Evolutionary conservation across 2,888 invertebrate genomes (phyloP).

Genomic region (Selenia dentaria): DNA sequence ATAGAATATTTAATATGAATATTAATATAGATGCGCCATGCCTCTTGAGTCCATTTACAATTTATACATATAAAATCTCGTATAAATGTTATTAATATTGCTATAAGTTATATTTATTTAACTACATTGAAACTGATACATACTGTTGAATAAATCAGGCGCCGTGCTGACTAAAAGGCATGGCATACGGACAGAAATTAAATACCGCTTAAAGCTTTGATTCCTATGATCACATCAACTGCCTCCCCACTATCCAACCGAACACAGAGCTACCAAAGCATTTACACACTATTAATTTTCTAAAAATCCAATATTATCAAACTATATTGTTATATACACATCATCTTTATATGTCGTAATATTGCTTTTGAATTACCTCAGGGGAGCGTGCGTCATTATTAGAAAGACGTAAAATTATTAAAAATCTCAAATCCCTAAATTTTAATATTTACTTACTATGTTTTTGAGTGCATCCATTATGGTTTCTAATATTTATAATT

Average conservation of each 20-base stretch:
- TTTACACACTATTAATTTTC: slow-evolving; percentile 77
- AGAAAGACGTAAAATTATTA: slow-evolving; percentile 73
- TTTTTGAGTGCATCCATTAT: slow-evolving; percentile 69
- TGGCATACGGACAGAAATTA: slow-evolving; percentile 65
- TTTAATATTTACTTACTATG: slow-evolving; percentile 70
- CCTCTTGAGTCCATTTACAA: slow-evolving; percentile 46
- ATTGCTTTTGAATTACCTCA: slow-evolving; percentile 83
- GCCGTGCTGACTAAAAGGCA: slow-evolving; percentile 52
- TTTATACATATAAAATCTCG: slow-evolving; percentile 29
- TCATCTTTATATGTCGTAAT: slow-evolving; percentile 81
- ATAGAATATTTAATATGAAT: slow-evolving; percentile 60
- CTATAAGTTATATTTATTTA: slow-evolving; percentile 28
- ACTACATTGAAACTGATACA: slow-evolving; percentile 24
- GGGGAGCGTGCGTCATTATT: slow-evolving; percentile 80
- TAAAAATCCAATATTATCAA: slow-evolving; percentile 83
- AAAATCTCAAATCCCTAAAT: slow-evolving; percentile 79
- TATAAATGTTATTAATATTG: slow-evolving; percentile 35
- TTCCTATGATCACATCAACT: slow-evolving; percentile 77
- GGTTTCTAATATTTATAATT: slow-evolving; percentile 72
- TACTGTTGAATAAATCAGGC: slow-evolving; percentile 22
- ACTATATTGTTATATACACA: slow-evolving; percentile 81
- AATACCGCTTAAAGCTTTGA: slow-evolving; percentile 82
- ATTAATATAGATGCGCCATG: slow-evolving; percentile 58
- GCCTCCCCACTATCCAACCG: slow-evolving; percentile 58
- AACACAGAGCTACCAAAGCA: slow-evolving; percentile 75